Conservation (phyloP, 2,888 invertebrate genomes). For the Coleophora deauratella region DNA sequence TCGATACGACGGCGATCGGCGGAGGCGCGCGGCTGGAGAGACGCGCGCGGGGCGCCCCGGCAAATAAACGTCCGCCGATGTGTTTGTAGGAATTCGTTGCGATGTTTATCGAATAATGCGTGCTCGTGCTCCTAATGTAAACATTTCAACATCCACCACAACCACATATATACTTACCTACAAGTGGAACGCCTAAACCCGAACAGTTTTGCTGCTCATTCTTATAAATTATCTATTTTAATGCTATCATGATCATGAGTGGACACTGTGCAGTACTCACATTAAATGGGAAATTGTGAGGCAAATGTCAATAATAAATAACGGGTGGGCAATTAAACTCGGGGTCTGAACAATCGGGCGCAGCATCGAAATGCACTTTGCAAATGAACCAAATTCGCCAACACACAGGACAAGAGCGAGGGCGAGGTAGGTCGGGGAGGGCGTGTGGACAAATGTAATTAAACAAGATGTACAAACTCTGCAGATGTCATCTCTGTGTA, state of each 20-base stretch:
- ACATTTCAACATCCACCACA: conserved; percentile 27
- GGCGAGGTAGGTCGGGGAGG: conserved; percentile 21
- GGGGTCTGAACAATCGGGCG: conserved; percentile 56
- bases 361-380: conserved; percentile 72
- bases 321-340: conserved; percentile 60
- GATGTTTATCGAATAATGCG: conserved; percentile 62
- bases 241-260: conserved; percentile 28
- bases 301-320: conserved; percentile 65
- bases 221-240: conserved; percentile 26
- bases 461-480: conserved; percentile 48
- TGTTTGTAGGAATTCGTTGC: conserved; percentile 66
- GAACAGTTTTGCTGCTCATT: conserved; percentile 6
- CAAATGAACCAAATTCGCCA: conserved; percentile 62
- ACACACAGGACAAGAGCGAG: conserved; percentile 19
- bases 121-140: conserved; percentile 46
- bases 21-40: conserved; percentile 23
- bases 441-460: conserved; percentile 53
- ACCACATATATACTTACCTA: no score
- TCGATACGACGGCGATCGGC: conserved; percentile 56
- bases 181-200: background rate
- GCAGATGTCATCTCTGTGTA: conserved; percentile 42
- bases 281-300: conserved; percentile 41
- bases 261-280: conserved; percentile 36
- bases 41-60: conserved; percentile 53
- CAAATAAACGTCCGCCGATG: conserved; percentile 66